Percentiles rank a stretch among this genome's conserved stretches.
Evolutionary conservation across 2,113 vertebrate species (phyloP).

Genomic region (Miniopterus natalensis): DNA sequence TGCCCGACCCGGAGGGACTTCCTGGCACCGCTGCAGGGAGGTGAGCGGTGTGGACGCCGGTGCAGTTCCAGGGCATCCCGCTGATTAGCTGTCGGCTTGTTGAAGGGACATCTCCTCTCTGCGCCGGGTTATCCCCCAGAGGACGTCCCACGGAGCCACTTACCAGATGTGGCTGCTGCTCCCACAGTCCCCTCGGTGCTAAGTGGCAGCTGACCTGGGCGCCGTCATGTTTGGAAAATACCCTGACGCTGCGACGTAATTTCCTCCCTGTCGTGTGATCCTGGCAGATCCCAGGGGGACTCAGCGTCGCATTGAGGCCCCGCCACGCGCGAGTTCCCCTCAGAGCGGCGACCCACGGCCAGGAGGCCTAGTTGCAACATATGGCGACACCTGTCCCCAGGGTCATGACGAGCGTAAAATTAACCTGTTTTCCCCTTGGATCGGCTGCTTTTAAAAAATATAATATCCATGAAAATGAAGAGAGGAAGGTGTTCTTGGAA

Average conservation of each 20-base stretch:
- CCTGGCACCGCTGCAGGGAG: too few relatives aligned
- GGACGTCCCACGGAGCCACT: background rate
- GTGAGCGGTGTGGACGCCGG: background rate
- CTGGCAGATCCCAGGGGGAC: conserved; percentile 63
- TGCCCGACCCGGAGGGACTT: background rate
- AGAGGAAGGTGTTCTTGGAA: background rate
- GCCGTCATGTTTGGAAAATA: conserved; percentile 54
- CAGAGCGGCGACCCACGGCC: conserved; percentile 71
- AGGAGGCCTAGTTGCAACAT: conserved; percentile 72
- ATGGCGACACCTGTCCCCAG: conserved; percentile 73
- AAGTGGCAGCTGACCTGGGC: conserved; percentile 29
- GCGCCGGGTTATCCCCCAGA: background rate
- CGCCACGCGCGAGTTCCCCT: conserved; percentile 36
- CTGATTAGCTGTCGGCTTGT: too few relatives aligned
- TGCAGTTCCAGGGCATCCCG: background rate
- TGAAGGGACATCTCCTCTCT: background rate
- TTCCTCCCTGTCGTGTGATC: conserved; percentile 64
- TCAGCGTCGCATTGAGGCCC: conserved; percentile 42
- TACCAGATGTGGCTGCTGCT: background rate
- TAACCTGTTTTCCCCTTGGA: conserved; percentile 58
- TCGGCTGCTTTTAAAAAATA: background rate
- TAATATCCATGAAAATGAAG: background rate
- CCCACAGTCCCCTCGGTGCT: rapidly evolving
- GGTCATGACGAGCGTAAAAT: conserved; percentile 68
- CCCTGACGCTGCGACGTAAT: conserved; percentile 59